Evolutionary conservation across 2,888 invertebrate genomes (phyloP), one percentile per base, ranked within the genome.

Genomic region (Panopea generosa): DNA sequence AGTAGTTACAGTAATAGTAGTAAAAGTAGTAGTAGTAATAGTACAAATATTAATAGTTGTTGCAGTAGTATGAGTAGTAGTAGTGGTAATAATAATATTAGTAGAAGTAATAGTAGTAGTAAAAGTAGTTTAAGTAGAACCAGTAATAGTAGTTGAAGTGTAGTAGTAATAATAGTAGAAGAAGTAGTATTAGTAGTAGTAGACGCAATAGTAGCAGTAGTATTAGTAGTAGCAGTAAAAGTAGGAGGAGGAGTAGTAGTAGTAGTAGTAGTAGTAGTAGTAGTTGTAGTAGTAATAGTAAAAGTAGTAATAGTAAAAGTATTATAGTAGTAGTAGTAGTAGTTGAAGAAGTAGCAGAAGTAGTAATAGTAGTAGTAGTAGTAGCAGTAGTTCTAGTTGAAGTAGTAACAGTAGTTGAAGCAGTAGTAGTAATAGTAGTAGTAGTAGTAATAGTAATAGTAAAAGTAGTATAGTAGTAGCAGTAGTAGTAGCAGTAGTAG

Each of bases 1-100:
- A 56, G 56, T 56, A 56, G 56, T 56, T 29, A 33, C 29, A 56
- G 56, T 56, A 56, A 33, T 56, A 56, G 56, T 56, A 56, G 56
- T 56, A 56, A 18, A 29, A 56, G 56, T 56, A 56, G 56, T 43
- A 45, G 47, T 43, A 45, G 56, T 56, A 56, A 18, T 56, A 56
- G 56, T 56, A 26, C 11, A 29, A 56, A 33, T 56, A 56, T 4
- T 33, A 27, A 11, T 29, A 56, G 56, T 14, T 20, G 22, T 52
- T 20, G 26, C 27, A 52, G 52, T 52, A 52, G 52, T 24, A 52
- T 6, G 3, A 52, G 22, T 24, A 52, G 52, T 52, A 7, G 52
- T 52, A 52, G 22, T 11, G 11, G 33, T 33, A 4, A 11, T 33
- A 33, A 11, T 33, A 11, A 11, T 33, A 33, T 4, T 33, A 33